Conservation (phyloP, 2,113 vertebrate genomes). For the Ginglymostoma cirratum region DNA sequence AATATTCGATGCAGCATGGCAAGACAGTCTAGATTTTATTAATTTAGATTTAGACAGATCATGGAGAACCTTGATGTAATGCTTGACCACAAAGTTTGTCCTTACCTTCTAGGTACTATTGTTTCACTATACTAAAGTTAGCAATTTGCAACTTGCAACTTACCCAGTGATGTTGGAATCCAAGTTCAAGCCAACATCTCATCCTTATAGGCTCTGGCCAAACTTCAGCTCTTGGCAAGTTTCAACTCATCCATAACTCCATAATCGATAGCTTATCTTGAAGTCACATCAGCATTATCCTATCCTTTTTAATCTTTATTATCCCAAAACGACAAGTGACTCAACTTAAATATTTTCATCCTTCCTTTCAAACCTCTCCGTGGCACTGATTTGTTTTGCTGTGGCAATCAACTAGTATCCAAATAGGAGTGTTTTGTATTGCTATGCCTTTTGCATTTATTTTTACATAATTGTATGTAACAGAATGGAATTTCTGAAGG, state of each 20-base stretch:
- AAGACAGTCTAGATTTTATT: neutral
- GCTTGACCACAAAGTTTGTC: neutral
- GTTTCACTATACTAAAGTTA: neutral
- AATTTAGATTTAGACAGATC: neutral
- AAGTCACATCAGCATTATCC: neutral
- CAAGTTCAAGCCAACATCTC: neutral
- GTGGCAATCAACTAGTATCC: neutral
- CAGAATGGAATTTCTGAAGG: too few species aligned
- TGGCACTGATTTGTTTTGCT: neutral
- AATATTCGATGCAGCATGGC: neutral
- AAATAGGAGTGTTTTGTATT: neutral
- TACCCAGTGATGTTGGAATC: neutral
- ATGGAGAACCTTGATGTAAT: neutral
- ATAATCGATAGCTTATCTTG: neutral
- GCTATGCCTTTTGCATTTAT: too few species aligned
- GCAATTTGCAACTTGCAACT: neutral
- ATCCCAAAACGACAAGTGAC: neutral
- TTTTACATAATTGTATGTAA: too few species aligned
- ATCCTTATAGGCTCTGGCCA: neutral
- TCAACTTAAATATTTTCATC: neutral
- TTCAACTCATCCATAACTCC: neutral
- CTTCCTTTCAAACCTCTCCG: neutral
- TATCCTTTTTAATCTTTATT: neutral
- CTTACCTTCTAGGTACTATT: neutral
- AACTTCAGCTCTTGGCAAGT: neutral